Base-by-base conservation (phyloP, 2,113 vertebrate species). In the Cnemophilus loriae region DNA sequence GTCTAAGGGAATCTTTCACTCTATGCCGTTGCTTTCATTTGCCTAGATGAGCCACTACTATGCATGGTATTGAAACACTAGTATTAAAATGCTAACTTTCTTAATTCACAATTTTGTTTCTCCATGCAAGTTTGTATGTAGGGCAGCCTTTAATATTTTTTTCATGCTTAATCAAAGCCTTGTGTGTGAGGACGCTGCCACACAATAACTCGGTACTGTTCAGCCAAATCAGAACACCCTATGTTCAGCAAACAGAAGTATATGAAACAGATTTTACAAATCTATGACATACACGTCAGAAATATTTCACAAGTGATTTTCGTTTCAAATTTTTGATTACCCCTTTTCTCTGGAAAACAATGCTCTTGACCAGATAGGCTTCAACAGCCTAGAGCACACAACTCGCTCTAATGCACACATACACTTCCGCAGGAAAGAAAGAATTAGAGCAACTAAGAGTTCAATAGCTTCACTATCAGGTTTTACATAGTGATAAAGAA, bases 181-280 rank as follows among this genome's bases (percentile, higher is more conserved):
- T 80, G n/a, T 92, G 95, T 82, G 77, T 94, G 84, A 94, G 67
- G 83, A 84, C 70, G 69, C 71, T 94, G 85, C 89, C 49, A 7
- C 82, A 93, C 73, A 89, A 37, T 75, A 93, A 95, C 80, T 85
- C 46, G 41, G 46, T 76, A 41, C 53, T 63, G 33, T 26, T 87
- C 61, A 67, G 89, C 87, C 96, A 97, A 97, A 96, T 76, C 74
- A 97, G 89, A 93, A 91, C 87, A 97, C 50, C 39, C 77, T 84
- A 49, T 9, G 42, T 77, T 93, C 79, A 77, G 75, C 69, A 90
- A 85, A 83, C 42, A 63, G 67, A 90, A 91, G 74, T 64, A 84
- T 69, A 61, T 33, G 53, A 81, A 93, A 59, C 67, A 85, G 90
- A 93, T 91, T 87, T 87, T 77, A 93, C 35, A 89, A 92, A 95